phyloP scores from a whole-genome alignment of 2,113 vertebrate species.

The Nycticebus coucang region DNA sequence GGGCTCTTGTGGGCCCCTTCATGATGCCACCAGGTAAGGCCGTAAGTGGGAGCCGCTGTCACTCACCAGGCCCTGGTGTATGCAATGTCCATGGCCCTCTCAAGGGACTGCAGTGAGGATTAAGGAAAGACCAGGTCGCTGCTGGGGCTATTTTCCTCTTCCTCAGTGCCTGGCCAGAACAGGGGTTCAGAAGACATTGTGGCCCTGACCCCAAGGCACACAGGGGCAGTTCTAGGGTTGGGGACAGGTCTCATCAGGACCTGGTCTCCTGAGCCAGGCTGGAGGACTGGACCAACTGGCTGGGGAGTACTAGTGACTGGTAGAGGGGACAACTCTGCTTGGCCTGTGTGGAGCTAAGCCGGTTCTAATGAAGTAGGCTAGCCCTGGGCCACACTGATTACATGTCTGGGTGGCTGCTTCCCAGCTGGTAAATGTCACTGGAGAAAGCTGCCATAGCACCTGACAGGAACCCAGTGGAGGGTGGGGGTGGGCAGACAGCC shows the following conservation, averaged over 20 bases:
- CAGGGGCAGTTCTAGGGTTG: neutral
- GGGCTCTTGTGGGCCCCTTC: neutral
- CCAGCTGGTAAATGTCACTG: constrained; percentile 73
- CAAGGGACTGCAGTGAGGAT: neutral
- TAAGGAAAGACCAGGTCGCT: neutral
- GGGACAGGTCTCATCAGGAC: rapidly evolving
- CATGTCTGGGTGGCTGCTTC: constrained; percentile 68
- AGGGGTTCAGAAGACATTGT: neutral
- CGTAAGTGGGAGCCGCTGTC: neutral
- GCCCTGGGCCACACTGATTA: constrained; percentile 69
- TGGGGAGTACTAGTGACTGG: rapidly evolving
- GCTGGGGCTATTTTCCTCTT: neutral
- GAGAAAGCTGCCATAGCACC: constrained; percentile 33
- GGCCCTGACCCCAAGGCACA: neutral
- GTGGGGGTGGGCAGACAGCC: neutral
- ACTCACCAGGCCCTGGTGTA: neutral
- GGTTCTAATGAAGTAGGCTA: constrained; percentile 70
- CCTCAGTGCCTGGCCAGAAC: neutral
- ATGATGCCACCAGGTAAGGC: neutral
- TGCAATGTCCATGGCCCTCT: rapidly evolving
- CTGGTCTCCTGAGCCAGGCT: neutral
- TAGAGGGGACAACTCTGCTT: neutral
- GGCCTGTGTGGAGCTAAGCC: constrained; percentile 14
- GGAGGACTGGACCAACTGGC: too few relatives aligned
- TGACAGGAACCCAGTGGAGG: neutral